Base-by-base conservation (phyloP, 2,797 vertebrate genomes). In the Kryptopterus vitreolus region DNA sequence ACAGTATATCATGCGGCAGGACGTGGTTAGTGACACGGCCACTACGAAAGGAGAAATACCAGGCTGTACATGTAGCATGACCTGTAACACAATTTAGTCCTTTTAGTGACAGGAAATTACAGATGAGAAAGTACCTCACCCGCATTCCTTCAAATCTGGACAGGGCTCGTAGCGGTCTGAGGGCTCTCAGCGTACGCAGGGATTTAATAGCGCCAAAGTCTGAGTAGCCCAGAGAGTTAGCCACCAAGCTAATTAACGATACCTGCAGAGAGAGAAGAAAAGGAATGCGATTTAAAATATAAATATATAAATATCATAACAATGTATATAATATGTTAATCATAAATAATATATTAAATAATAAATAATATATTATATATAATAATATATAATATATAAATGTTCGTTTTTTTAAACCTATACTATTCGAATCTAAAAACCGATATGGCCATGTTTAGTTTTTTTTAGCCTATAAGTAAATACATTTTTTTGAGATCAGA, bases 101-200 rank as follows among this genome's bases (percentile, higher is more conserved):
- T n/a, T n/a, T n/a, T n/a, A n/a, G n/a, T n/a, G 13, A 0, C 48
- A 70, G 16, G 1, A 50, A 50, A 10, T 13, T 52, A 31, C 13
- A 35, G 0, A 81, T 35, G 68, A 80, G 29, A 58, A 71, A 76
- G 77, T 2, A 0, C 22, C 93, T 94, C 87, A 96, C 95, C 93
- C 95, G 88, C 94, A 96, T 94, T 68, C 94, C 95, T 89, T 95
- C 93, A 81, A 95, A 95, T 91, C 93, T 92, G 89, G 93, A 94
- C 68, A 92, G 86, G 83, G 93, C 93, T 88, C 94, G 89, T 53
- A 95, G 89, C 29, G 94, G 94, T 80, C 94, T 90, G 79, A 95
- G 84, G 83, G 94, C 94, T 33, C 94, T 90, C 20, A 95, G 92
- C 2, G 94, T 95, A 87, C 94, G 90, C 83, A 95, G 85, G 18